These are phyloP conservation scores for Acromyrmex charruanus DNA, from an alignment of 1,140 invertebrate genomes.

Conservation along the genomic window DNA sequence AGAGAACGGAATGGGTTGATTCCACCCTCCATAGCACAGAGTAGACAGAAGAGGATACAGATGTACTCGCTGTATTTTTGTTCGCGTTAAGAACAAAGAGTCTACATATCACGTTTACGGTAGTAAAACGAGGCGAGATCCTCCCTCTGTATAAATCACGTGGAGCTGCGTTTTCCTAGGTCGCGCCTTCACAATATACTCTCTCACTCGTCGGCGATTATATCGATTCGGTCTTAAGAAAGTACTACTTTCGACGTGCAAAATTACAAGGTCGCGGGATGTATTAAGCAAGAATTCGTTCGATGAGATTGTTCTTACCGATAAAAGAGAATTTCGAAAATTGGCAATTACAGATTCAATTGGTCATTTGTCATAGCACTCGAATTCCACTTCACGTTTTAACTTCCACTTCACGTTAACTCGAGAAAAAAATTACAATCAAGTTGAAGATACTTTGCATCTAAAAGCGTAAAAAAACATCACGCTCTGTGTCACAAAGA, in stretches of 20 bases:
- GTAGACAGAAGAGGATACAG: background rate
- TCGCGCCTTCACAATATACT: conserved; percentile 1
- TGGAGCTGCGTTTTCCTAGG: background rate
- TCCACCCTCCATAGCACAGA: background rate
- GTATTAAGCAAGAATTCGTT: background rate
- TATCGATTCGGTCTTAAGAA: conserved; percentile 38
- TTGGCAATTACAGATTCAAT: background rate
- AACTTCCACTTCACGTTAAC: background rate
- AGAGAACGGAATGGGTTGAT: background rate
- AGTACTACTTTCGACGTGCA: conserved; percentile 14
- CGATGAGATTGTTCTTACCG: background rate
- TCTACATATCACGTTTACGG: conserved; percentile 44
- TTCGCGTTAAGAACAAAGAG: conserved; percentile 40
- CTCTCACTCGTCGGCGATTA: conserved; percentile 28
- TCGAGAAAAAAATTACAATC: background rate
- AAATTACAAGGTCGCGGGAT: conserved; percentile 49
- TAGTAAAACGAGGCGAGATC: conserved; percentile 6
- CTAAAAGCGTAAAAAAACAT: background rate
- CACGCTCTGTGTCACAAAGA: background rate
- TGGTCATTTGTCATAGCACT: background rate
- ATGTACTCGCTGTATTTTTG: conserved; percentile 31
- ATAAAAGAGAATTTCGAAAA: background rate
- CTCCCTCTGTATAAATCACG: conserved; percentile 37
- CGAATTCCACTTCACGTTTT: background rate
- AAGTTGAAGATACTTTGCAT: background rate